These are phyloP conservation scores for Delphinapterus leucas DNA, from an alignment of 2,113 vertebrate species.

Conservation along the genomic window DNA sequence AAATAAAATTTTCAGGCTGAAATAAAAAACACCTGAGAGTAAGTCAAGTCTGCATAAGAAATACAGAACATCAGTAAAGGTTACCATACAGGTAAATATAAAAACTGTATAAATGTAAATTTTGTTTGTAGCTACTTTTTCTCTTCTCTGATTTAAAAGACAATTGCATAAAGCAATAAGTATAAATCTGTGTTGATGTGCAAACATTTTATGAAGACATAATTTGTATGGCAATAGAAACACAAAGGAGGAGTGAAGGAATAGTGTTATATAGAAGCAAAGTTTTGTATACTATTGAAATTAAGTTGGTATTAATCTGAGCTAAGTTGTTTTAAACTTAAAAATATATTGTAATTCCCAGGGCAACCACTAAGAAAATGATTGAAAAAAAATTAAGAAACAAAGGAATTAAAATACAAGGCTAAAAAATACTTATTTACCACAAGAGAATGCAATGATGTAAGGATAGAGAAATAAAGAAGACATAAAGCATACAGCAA, in stretches of 20 bases:
- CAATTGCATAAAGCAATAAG: neutral
- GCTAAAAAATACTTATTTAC: neutral
- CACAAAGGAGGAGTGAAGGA: neutral
- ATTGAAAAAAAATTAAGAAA: neutral
- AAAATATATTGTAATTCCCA: neutral
- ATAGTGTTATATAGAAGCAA: neutral
- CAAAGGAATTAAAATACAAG: neutral
- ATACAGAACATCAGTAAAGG: neutral
- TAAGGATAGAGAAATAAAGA: neutral
- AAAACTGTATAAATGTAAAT: neutral
- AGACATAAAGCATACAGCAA: neutral
- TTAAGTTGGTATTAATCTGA: neutral
- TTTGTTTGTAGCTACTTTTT: neutral
- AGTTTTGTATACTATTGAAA: neutral
- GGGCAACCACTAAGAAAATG: neutral
- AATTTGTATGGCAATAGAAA: neutral
- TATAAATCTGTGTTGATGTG: neutral
- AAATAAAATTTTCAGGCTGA: neutral
- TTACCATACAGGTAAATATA: neutral
- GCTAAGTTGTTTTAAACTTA: neutral
- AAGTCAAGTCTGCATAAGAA: neutral
- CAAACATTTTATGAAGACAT: neutral
- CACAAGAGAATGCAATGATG: neutral
- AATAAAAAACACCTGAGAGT: neutral
- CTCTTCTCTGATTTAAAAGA: neutral